These are phyloP conservation scores for Yponomeuta evonymella DNA, from an alignment of 2,888 invertebrate genomes.

Conservation along the genomic window DNA sequence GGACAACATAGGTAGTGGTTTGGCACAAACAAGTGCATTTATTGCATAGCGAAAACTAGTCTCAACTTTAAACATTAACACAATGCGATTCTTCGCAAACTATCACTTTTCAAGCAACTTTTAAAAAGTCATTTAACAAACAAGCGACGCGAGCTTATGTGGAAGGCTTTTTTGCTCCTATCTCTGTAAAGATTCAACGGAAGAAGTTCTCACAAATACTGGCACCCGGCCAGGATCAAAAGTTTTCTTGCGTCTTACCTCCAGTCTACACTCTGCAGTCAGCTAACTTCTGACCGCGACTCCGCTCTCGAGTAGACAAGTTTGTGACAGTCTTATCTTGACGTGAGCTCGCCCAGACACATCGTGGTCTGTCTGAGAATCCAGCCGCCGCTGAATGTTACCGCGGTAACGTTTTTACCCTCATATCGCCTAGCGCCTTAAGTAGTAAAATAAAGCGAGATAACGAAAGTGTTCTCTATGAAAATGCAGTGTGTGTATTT, in stretches of 20 bases:
- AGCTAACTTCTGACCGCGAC: not conserved
- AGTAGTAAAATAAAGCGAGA: too few species aligned
- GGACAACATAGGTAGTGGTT: too few species aligned
- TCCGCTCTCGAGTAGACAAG: not conserved
- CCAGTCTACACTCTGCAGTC: not conserved
- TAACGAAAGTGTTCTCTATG: too few species aligned
- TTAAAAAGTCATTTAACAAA: slow-evolving; percentile 13
- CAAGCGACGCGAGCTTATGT: slow-evolving; percentile 19
- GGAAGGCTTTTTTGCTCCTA: slow-evolving; percentile 46
- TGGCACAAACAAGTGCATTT: too few species aligned
- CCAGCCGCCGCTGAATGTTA: too few species aligned
- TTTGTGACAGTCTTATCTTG: not conserved
- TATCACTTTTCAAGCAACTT: not conserved
- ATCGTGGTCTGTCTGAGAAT: too few species aligned
- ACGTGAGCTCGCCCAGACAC: too few species aligned
- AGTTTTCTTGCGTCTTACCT: not conserved
- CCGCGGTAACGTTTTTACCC: too few species aligned
- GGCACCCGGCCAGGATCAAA: slow-evolving; percentile 41
- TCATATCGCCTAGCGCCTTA: too few species aligned
- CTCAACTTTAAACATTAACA: not conserved
- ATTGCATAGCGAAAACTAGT: not conserved
- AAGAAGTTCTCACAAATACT: slow-evolving; percentile 52
- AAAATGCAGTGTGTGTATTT: too few species aligned
- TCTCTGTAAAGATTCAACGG: slow-evolving; percentile 27
- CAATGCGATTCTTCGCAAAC: not conserved